Conservation (phyloP, 1,140 invertebrate genomes). For the Formica exsecta region DNA sequence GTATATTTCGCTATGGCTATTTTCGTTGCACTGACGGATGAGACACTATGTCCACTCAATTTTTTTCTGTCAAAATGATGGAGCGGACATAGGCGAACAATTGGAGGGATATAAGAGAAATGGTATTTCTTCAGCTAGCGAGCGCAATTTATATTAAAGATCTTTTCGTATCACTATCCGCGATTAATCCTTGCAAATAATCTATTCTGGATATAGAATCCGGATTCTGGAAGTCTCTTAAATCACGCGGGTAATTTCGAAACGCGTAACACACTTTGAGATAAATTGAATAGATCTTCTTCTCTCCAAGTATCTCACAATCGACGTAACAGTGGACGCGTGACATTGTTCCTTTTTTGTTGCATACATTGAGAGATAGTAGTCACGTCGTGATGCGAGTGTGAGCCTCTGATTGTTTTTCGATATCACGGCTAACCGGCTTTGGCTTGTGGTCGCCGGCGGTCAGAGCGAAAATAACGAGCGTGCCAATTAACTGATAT, state of each 20-base stretch:
- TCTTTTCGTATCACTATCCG: background rate
- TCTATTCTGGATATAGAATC: background rate
- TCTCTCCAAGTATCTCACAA: background rate
- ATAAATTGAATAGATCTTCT: background rate
- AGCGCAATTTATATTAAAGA: constrained; percentile 11
- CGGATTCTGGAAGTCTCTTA: constrained; percentile 1
- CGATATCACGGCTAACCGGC: constrained; percentile 72
- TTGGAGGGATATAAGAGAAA: constrained; percentile 25
- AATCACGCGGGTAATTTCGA: background rate
- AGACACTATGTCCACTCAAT: constrained; percentile 20
- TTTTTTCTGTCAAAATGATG: constrained; percentile 5
- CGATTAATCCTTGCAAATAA: constrained; percentile 37
- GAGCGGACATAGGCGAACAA: background rate
- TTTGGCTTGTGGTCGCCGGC: background rate
- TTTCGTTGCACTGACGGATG: constrained; percentile 11
- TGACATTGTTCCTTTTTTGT: no score
- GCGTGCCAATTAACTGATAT: constrained; percentile 71
- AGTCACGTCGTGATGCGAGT: background rate
- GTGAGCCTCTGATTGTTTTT: constrained; percentile 78
- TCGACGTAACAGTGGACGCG: background rate
- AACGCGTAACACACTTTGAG: background rate
- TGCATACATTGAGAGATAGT: no score
- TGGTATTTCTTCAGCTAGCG: background rate
- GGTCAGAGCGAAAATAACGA: constrained; percentile 72
- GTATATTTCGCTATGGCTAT: constrained; percentile 14